phyloP scores from a whole-genome alignment of 2,888 invertebrate species.

The Myopa tessellatipennis region DNA sequence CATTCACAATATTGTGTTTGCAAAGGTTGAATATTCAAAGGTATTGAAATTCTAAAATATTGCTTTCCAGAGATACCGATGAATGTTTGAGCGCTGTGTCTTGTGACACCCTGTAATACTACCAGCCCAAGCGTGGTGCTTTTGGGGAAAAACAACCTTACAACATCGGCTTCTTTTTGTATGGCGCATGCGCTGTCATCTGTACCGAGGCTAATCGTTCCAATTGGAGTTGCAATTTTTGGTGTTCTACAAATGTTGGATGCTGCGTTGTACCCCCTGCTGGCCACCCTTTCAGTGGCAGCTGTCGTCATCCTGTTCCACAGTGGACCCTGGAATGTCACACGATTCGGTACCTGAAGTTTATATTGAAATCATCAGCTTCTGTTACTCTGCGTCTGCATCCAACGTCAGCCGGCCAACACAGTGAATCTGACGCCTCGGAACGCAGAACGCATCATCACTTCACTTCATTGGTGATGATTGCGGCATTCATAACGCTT shows the following conservation, averaged over 20 bases:
- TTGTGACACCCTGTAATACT: too few species aligned
- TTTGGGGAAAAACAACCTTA: too few species aligned
- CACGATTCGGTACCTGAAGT: not conserved
- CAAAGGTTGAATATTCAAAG: too few species aligned
- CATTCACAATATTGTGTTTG: too few species aligned
- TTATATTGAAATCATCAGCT: not conserved
- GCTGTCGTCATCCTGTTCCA: not conserved
- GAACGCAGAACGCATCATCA: constrained; percentile 41
- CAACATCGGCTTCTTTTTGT: too few species aligned
- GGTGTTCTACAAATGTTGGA: not conserved
- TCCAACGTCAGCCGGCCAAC: not conserved
- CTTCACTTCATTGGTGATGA: constrained; percentile 48
- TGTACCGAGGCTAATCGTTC: constrained; percentile 18
- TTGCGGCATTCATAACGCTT: constrained; percentile 45
- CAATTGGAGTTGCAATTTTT: not conserved
- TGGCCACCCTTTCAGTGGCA: not conserved
- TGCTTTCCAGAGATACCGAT: not conserved
- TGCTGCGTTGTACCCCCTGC: not conserved
- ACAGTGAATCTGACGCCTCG: constrained; percentile 45
- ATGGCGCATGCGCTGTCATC: constrained; percentile 3
- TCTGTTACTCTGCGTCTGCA: constrained; percentile 3
- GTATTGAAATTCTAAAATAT: too few species aligned
- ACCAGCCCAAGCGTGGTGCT: too few species aligned
- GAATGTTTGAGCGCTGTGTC: not conserved
- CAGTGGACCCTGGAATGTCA: not conserved